Evolutionary conservation across 2,888 invertebrate genomes (phyloP).

Genomic region (Muscina levida): DNA sequence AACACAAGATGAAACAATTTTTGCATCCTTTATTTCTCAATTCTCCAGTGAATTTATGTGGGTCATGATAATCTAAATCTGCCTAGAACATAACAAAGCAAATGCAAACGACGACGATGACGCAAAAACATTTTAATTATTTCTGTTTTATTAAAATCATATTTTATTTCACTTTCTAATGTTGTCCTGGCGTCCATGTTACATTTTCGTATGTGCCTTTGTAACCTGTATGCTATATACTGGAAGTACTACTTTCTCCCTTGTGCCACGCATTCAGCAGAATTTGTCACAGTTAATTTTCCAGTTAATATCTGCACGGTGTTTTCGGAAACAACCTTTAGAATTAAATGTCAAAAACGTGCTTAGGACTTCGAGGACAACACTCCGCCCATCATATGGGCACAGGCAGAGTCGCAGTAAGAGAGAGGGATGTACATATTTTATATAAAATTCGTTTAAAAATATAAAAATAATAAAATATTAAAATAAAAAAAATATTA

Average conservation of each 20-base stretch:
- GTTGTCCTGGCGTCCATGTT: too few relatives aligned
- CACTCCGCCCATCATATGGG: too few relatives aligned
- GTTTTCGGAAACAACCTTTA: conserved; percentile 2
- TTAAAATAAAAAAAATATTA: too few relatives aligned
- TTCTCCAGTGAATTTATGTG: conserved; percentile 24
- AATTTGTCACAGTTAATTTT: conserved; percentile 53
- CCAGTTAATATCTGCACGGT: neutral
- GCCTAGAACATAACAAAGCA: neutral
- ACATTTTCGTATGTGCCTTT: too few relatives aligned
- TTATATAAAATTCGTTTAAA: too few relatives aligned
- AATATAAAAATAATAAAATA: too few relatives aligned
- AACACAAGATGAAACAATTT: conserved; percentile 16
- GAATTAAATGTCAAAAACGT: conserved; percentile 54
- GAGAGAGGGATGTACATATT: too few relatives aligned
- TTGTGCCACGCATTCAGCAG: conserved; percentile 26
- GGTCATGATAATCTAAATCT: conserved; percentile 44
- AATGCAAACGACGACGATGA: neutral
- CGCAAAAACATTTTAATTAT: conserved; percentile 11
- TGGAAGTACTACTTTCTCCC: conserved; percentile 23
- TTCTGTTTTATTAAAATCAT: conserved; percentile 22
- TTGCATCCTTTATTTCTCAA: neutral
- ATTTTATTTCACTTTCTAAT: neutral
- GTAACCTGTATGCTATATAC: conserved; percentile 16
- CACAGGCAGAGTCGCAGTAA: too few relatives aligned
- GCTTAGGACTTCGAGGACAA: conserved; percentile 30